phyloP scores from a whole-genome alignment of 2,888 invertebrate genomes.

The Pammene fasciana region DNA sequence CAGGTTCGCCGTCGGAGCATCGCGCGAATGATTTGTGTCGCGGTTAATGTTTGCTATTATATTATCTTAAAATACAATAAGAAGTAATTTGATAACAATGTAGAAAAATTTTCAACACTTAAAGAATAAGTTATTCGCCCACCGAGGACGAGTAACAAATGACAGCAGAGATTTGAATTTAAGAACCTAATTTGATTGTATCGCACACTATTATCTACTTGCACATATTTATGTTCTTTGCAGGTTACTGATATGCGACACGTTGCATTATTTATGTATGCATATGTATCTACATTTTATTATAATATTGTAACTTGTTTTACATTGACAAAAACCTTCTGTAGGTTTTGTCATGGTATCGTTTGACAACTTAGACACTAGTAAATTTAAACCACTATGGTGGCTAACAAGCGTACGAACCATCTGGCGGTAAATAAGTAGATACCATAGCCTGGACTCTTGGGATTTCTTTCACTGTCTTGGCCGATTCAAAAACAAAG shows the following conservation, averaged over 20 bases:
- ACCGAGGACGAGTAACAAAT: conserved; percentile 22
- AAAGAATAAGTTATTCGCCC: conserved; percentile 19
- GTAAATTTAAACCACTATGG: too few species aligned
- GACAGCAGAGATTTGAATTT: conserved; percentile 16
- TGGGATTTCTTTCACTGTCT: too few species aligned
- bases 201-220: neutral
- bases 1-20: conserved; percentile 46
- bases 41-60: conserved; percentile 52
- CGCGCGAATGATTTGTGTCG: conserved; percentile 53
- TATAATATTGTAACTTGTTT: too few species aligned
- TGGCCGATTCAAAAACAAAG: too few species aligned
- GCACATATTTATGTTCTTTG: neutral
- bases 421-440: too few species aligned
- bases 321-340: too few species aligned
- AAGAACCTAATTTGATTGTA: neutral
- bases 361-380: too few species aligned
- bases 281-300: too few species aligned
- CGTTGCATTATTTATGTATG: neutral
- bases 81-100: conserved; percentile 42
- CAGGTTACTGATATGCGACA: neutral
- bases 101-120: conserved; percentile 47
- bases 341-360: too few species aligned
- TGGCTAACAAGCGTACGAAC: too few species aligned
- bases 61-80: conserved; percentile 52
- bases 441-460: too few species aligned